Percentiles rank a stretch among this genome's conserved stretches.
These are phyloP conservation scores for Cydia splendana DNA, from an alignment of 1,140 invertebrate genomes.

Conservation along the genomic window DNA sequence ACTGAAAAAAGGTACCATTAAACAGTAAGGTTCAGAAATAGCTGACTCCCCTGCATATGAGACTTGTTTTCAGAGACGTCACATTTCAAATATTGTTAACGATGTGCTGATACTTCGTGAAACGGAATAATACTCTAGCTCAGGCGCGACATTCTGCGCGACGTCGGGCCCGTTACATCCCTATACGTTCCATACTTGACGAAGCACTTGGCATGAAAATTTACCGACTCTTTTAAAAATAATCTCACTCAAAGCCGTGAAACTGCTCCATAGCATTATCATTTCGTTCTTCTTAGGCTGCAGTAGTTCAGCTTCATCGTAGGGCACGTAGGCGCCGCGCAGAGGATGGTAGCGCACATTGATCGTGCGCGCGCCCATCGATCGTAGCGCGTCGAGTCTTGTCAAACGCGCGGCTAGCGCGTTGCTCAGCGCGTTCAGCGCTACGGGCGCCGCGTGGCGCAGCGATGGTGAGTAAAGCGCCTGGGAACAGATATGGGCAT, in stretches of 20 bases:
- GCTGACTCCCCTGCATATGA: too few relatives aligned
- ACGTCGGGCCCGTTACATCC: too few relatives aligned
- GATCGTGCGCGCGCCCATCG: not conserved
- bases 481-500: not conserved
- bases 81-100: too few relatives aligned
- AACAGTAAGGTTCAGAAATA: too few relatives aligned
- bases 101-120: too few relatives aligned
- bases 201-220: too few relatives aligned
- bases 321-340: not conserved
- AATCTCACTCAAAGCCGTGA: not conserved
- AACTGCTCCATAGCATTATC: not conserved
- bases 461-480: not conserved
- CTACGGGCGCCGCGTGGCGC: not conserved
- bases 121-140: too few relatives aligned
- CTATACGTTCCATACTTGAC: too few relatives aligned
- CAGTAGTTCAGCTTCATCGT: not conserved
- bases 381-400: not conserved
- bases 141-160: too few relatives aligned
- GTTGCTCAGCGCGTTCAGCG: conserved; percentile 5
- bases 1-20: not conserved
- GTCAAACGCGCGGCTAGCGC: not conserved
- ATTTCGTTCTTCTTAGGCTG: not conserved
- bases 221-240: not conserved
- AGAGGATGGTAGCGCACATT: not conserved
- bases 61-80: too few relatives aligned